These are phyloP conservation scores for Riparia riparia DNA, from an alignment of 2,113 vertebrate genomes.

Conservation along the genomic window DNA sequence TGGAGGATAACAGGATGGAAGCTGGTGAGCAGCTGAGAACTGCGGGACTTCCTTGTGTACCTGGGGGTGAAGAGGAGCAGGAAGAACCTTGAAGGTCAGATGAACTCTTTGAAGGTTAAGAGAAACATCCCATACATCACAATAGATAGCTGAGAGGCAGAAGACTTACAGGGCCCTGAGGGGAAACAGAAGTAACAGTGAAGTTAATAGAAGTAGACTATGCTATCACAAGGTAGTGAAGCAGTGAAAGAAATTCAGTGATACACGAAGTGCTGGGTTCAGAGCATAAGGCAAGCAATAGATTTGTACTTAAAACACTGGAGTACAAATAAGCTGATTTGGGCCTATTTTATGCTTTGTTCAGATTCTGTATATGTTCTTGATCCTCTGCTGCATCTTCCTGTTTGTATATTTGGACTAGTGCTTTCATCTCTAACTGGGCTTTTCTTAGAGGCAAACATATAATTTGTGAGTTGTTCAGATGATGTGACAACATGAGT, in stretches of 20 bases:
- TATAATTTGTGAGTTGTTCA: neutral
- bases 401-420: neutral
- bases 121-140: neutral
- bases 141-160: neutral
- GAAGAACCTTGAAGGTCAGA: neutral
- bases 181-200: neutral
- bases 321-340: neutral
- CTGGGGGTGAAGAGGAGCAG: neutral
- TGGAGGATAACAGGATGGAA: neutral
- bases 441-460: neutral
- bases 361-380: neutral
- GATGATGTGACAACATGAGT: neutral
- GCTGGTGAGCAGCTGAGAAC: slow-evolving; percentile 18
- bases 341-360: neutral
- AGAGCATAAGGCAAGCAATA: neutral
- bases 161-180: neutral
- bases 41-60: neutral
- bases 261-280: neutral
- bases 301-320: neutral
- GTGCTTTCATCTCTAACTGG: neutral
- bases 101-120: neutral
- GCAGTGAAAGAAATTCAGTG: neutral
- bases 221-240: neutral
- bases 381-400: neutral
- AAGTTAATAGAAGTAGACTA: neutral